These are phyloP conservation scores for Hesperia comma DNA, from an alignment of 2,888 invertebrate genomes.

Conservation along the genomic window DNA sequence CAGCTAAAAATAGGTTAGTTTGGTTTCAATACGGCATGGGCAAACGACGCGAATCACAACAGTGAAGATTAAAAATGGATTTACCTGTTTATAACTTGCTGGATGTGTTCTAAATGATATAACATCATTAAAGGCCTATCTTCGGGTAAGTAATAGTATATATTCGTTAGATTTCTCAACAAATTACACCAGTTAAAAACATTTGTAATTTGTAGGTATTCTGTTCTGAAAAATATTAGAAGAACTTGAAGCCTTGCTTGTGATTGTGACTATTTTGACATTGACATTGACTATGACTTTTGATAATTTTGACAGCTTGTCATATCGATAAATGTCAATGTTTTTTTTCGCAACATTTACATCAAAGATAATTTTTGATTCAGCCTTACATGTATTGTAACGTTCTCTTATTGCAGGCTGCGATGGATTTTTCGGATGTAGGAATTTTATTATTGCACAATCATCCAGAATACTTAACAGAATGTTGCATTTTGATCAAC, in stretches of 20 bases:
- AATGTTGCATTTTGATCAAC: slow-evolving; percentile 91
- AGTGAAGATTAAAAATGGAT: slow-evolving; percentile 47
- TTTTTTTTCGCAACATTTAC: not conserved
- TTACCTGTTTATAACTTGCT: slow-evolving; percentile 37
- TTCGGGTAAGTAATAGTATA: slow-evolving; percentile 13
- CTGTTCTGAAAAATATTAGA: too few relatives aligned
- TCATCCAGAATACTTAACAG: slow-evolving; percentile 87
- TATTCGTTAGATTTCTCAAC: slow-evolving; percentile 11
- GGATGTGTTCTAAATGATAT: slow-evolving; percentile 19
- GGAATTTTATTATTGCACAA: slow-evolving; percentile 88
- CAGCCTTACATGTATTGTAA: not conserved
- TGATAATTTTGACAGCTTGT: not conserved
- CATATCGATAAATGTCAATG: not conserved
- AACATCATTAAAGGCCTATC: not conserved
- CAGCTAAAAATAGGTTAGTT: slow-evolving; percentile 73
- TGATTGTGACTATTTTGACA: slow-evolving; percentile 5
- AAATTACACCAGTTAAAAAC: slow-evolving; percentile 15
- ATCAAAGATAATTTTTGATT: not conserved
- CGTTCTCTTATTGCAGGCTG: slow-evolving; percentile 35
- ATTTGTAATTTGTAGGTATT: not conserved
- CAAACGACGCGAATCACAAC: slow-evolving; percentile 42
- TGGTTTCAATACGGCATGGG: slow-evolving; percentile 41
- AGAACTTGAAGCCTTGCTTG: too few relatives aligned
- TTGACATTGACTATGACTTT: not conserved
- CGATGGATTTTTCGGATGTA: slow-evolving; percentile 63